phyloP scores from a whole-genome alignment of 1,140 invertebrate genomes.

The Heterodera schachtii region DNA sequence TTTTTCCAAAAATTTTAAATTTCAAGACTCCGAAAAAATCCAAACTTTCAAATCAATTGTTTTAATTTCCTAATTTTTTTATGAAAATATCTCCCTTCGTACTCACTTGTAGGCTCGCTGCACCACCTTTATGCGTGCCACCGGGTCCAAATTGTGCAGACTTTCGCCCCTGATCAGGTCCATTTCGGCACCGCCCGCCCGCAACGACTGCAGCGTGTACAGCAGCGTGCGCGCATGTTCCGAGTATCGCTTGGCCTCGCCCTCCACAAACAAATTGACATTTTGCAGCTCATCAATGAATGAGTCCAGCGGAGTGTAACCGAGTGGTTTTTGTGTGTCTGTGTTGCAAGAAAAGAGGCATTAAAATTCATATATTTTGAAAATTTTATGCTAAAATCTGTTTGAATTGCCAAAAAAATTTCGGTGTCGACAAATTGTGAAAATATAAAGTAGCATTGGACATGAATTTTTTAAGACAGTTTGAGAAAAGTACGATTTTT shows the following conservation, averaged over 20 bases:
- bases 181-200: conserved; percentile 73
- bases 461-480: no score
- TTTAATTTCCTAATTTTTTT: no score
- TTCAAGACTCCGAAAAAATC: no score
- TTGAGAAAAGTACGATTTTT: no score
- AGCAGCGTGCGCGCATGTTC: conserved; percentile 84
- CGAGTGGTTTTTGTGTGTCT: conserved; percentile 90
- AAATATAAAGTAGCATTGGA: no score
- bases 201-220: conserved; percentile 79
- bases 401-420: no score
- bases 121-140: conserved; percentile 78
- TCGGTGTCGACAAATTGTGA: conserved; percentile 4
- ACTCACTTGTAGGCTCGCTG: conserved; percentile 85
- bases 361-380: no score
- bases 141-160: conserved; percentile 80
- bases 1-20: no score
- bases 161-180: conserved; percentile 88
- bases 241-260: conserved; percentile 88
- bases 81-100: neutral
- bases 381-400: no score
- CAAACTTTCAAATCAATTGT: no score
- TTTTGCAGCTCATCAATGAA: conserved; percentile 87
- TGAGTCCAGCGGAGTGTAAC: conserved; percentile 89
- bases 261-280: conserved; percentile 78
- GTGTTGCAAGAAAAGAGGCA: no score